Evolutionary conservation across 2,113 vertebrate species (phyloP).

Genomic region (Lethenteron reissneri): DNA sequence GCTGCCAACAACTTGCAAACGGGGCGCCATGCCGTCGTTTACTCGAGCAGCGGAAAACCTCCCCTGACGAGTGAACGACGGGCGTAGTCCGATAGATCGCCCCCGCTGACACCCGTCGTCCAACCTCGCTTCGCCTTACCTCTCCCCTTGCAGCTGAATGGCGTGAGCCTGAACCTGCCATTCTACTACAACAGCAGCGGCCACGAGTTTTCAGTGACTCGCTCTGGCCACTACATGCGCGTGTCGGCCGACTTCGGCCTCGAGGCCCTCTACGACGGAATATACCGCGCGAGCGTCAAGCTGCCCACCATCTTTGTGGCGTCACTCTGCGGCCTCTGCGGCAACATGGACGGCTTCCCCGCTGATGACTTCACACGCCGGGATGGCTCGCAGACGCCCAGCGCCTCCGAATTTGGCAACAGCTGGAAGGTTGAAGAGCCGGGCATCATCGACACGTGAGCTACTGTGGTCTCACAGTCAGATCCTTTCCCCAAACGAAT

Average conservation of each 20-base stretch:
- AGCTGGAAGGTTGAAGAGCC: constrained; percentile 1
- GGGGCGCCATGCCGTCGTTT: too few species aligned
- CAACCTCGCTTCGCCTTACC: neutral
- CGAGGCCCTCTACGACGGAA: neutral
- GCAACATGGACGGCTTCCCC: neutral
- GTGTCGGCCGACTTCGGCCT: constrained; percentile 4
- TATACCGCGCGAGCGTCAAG: neutral
- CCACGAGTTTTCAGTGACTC: neutral
- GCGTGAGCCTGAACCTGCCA: neutral
- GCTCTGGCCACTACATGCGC: neutral
- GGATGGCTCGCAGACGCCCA: neutral
- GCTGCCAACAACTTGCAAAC: too few species aligned
- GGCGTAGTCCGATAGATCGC: too few species aligned
- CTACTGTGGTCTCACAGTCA: too few species aligned
- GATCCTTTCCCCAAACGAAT: too few species aligned
- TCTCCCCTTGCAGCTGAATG: neutral
- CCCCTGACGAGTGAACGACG: too few species aligned
- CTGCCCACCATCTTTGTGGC: neutral
- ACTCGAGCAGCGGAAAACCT: too few species aligned
- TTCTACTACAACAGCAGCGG: neutral
- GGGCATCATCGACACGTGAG: too few species aligned
- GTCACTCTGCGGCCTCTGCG: neutral
- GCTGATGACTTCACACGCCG: neutral
- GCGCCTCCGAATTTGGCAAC: neutral
- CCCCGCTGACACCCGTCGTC: too few species aligned